Conservation (phyloP, 1,140 invertebrate species). For the Drosophila prosaltans region DNA sequence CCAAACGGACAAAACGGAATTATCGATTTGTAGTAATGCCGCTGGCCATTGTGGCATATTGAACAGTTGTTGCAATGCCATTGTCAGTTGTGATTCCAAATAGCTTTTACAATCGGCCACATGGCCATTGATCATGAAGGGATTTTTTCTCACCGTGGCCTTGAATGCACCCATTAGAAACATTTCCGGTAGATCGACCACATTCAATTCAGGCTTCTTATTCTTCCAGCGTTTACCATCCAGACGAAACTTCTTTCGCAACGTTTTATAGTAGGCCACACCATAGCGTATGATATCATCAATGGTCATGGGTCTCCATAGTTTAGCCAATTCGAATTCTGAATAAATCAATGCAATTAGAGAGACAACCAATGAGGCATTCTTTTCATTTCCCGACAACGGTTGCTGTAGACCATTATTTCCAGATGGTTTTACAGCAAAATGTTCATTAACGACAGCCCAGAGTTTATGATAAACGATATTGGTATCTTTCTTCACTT, state of each 20-base stretch:
- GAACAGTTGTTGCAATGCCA: constrained; percentile 76
- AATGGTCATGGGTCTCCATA: constrained; percentile 64
- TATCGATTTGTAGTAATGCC: constrained; percentile 83
- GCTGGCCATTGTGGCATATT: constrained; percentile 78
- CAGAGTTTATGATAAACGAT: constrained; percentile 58
- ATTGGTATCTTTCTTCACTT: constrained; percentile 17
- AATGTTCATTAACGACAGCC: constrained; percentile 75
- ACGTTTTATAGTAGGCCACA: constrained; percentile 69
- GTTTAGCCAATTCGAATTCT: constrained; percentile 65
- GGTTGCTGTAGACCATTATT: constrained; percentile 71
- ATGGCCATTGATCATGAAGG: constrained; percentile 73
- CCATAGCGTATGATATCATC: constrained; percentile 75
- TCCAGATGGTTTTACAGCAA: constrained; percentile 66
- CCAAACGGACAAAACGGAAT: constrained; percentile 82
- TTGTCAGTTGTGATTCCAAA: constrained; percentile 76
- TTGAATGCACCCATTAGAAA: constrained; percentile 77
- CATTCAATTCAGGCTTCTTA: constrained; percentile 73
- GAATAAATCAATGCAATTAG: constrained; percentile 71
- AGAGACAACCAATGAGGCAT: constrained; percentile 70
- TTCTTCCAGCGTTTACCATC: constrained; percentile 74
- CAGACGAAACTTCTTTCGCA: constrained; percentile 68
- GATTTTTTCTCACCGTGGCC: constrained; percentile 67
- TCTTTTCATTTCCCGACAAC: constrained; percentile 65
- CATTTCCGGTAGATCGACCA: constrained; percentile 74
- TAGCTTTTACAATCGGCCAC: constrained; percentile 70